phyloP scores from a whole-genome alignment of 1,140 invertebrate genomes.

The Caenorhabditis tropicalis region DNA sequence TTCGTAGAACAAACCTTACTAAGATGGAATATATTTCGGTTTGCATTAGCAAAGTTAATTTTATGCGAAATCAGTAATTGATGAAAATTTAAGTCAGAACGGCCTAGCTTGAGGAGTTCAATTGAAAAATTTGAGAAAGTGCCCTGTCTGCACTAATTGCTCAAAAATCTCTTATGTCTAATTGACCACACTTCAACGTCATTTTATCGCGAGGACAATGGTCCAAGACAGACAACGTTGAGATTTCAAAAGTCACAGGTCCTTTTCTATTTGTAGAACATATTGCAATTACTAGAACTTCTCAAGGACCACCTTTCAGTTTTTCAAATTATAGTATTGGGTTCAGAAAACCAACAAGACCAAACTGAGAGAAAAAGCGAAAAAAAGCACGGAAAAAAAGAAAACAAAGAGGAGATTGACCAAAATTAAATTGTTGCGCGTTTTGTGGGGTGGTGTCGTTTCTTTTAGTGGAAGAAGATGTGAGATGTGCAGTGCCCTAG shows the following conservation, averaged over 20 bases:
- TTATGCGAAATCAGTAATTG: too few species aligned
- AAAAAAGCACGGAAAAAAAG: background rate
- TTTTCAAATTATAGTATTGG: too few species aligned
- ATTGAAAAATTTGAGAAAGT: background rate
- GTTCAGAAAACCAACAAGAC: background rate
- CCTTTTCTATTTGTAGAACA: too few species aligned
- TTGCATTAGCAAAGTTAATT: too few species aligned
- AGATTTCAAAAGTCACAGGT: background rate
- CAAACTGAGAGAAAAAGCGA: background rate
- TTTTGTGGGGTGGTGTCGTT: constrained; percentile 26
- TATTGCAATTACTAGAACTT: too few species aligned
- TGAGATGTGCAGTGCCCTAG: background rate
- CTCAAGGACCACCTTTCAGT: background rate
- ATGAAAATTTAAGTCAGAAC: too few species aligned
- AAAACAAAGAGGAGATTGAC: constrained; percentile 23
- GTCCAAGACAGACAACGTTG: background rate
- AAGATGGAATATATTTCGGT: too few species aligned
- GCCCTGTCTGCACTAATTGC: background rate
- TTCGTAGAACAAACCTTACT: too few species aligned
- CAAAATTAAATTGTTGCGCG: constrained; percentile 35
- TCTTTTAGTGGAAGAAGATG: background rate
- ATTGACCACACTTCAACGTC: background rate
- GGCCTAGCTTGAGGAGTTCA: too few species aligned
- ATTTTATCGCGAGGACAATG: background rate
- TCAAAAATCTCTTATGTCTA: background rate